Conservation (phyloP, 30 jellyfish, hydroid and myxozoan genomes). For the Hydractinia echinata region DNA sequence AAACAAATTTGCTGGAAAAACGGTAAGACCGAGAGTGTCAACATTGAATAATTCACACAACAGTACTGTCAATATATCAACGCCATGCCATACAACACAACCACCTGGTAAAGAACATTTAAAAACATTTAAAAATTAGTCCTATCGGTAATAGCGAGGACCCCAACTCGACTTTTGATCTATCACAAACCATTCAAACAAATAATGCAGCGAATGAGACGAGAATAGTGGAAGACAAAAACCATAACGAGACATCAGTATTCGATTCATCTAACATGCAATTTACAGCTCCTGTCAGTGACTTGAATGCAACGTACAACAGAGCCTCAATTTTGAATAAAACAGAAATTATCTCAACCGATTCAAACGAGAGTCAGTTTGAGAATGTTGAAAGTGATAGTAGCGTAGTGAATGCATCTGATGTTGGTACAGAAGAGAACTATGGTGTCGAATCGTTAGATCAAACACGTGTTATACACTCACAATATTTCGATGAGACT, state of each 20-base stretch:
- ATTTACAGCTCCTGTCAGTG: neutral
- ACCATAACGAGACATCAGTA: neutral
- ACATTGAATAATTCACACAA: conserved; percentile 2
- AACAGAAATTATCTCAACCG: neutral
- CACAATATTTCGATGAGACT: neutral
- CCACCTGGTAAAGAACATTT: conserved; percentile 24
- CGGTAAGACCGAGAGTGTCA: conserved; percentile 20
- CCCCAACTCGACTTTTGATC: conserved; percentile 24
- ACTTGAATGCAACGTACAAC: neutral
- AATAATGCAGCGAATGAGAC: neutral
- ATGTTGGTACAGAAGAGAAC: neutral
- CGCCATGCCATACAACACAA: conserved; percentile 20
- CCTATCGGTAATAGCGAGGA: conserved; percentile 14
- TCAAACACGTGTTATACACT: conserved; percentile 22
- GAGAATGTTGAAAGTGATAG: neutral
- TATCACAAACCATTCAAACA: neutral
- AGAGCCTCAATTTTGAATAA: neutral
- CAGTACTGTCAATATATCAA: conserved; percentile 24
- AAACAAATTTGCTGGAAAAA: neutral
- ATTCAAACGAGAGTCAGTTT: neutral
- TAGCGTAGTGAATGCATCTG: neutral
- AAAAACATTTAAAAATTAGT: conserved; percentile 33
- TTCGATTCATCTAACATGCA: neutral
- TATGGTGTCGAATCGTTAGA: neutral
- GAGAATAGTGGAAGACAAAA: neutral